These are phyloP conservation scores for Syngnathus scovelli DNA, from an alignment of 2,113 vertebrate genomes.

Conservation along the genomic window DNA sequence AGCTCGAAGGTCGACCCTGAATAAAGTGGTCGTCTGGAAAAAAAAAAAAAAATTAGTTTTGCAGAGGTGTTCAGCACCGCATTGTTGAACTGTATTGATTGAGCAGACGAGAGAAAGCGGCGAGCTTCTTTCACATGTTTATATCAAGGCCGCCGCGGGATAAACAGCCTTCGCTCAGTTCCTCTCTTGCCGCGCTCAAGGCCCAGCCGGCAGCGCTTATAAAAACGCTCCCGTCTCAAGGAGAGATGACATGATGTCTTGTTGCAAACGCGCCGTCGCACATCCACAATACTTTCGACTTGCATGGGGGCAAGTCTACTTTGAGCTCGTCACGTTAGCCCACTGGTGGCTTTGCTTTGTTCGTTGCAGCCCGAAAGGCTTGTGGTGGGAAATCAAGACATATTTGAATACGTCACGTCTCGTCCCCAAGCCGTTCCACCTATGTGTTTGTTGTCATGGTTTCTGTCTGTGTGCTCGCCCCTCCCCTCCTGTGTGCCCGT, in stretches of 20 bases:
- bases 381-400: too few species aligned
- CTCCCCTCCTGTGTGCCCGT: too few species aligned
- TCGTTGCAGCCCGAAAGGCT: background rate
- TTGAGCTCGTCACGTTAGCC: background rate
- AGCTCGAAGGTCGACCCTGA: slow-evolving; percentile 46
- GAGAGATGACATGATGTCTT: slow-evolving; percentile 71
- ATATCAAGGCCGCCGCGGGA: slow-evolving; percentile 64
- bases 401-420: too few species aligned
- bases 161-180: slow-evolving; percentile 68
- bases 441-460: too few species aligned
- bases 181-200: slow-evolving; percentile 63
- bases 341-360: background rate
- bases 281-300: background rate
- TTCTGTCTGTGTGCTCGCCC: too few species aligned
- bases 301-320: background rate
- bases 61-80: slow-evolving; percentile 28
- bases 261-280: slow-evolving; percentile 54
- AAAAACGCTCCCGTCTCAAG: slow-evolving; percentile 67
- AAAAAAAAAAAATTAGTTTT: slow-evolving; percentile 49
- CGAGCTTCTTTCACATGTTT: slow-evolving; percentile 70
- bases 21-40: slow-evolving; percentile 32
- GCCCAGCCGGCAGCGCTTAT: slow-evolving; percentile 63
- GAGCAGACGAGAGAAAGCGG: slow-evolving; percentile 52
- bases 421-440: too few species aligned
- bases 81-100: slow-evolving; percentile 68